Evolutionary conservation across 2,888 invertebrate species (phyloP).

Genomic region (Ptychoptera contaminata): DNA sequence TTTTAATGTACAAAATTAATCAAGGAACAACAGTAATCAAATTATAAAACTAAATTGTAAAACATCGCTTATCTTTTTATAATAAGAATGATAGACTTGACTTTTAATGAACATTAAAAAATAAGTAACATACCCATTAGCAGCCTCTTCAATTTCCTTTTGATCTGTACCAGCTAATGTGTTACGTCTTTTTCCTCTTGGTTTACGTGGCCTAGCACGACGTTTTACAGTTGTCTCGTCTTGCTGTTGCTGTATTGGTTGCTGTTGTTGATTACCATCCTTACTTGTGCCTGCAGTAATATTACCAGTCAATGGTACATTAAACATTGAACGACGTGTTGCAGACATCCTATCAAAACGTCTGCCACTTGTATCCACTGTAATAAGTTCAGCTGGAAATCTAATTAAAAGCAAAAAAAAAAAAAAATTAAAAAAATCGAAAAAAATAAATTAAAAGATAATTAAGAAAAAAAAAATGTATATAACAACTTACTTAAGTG

Average conservation of each 20-base stretch:
- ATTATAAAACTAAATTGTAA: too few species aligned
- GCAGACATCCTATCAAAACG: conserved; percentile 81
- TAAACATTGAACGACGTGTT: conserved; percentile 64
- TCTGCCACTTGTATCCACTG: conserved; percentile 76
- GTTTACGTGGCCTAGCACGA: conserved; percentile 54
- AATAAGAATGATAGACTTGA: too few species aligned
- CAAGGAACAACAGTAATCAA: too few species aligned
- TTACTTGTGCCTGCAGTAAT: conserved; percentile 3
- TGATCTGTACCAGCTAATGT: conserved; percentile 83
- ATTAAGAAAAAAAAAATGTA: conserved; percentile 4
- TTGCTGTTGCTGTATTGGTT: conserved; percentile 23
- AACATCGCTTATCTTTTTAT: too few species aligned
- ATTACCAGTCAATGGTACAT: conserved; percentile 23
- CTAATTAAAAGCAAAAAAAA: conserved; percentile 26
- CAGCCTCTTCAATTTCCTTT: conserved; percentile 73
- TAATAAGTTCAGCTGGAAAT: conserved; percentile 76
- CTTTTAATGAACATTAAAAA: not conserved
- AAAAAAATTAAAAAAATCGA: conserved; percentile 7
- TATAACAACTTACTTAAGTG: conserved; percentile 51
- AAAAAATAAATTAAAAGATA: conserved; percentile 2
- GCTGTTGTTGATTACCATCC: conserved; percentile 10
- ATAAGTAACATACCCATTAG: conserved; percentile 56
- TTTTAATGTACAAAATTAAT: too few species aligned
- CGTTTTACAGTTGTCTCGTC: conserved; percentile 51
- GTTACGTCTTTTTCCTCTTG: conserved; percentile 71